phyloP scores from a whole-genome alignment of 2,797 vertebrate genomes.

The Acestrorhynchus altus region DNA sequence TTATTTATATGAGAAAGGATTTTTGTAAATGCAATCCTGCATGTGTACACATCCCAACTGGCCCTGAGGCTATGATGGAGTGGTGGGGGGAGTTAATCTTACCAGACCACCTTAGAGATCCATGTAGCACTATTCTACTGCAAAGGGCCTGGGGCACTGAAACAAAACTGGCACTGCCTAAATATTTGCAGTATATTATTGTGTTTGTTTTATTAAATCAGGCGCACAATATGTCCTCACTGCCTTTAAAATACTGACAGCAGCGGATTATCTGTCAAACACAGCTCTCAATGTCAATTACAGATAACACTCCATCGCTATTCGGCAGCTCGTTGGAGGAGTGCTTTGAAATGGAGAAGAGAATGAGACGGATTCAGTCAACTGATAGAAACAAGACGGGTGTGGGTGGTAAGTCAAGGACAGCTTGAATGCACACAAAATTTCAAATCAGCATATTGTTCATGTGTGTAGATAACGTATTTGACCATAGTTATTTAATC shows the following conservation, averaged over 20 bases:
- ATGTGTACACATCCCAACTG: slow-evolving; percentile 60
- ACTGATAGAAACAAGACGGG: slow-evolving; percentile 43
- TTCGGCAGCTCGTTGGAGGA: slow-evolving; percentile 29
- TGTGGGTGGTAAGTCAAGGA: slow-evolving; percentile 45
- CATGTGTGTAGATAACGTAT: slow-evolving; percentile 14
- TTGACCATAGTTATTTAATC: slow-evolving; percentile 1
- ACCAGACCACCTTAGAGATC: slow-evolving; percentile 73
- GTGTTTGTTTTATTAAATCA: slow-evolving; percentile 58
- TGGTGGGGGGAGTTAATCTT: slow-evolving; percentile 68
- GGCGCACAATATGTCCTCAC: slow-evolving; percentile 38
- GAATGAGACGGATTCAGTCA: slow-evolving; percentile 41
- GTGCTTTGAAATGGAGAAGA: slow-evolving; percentile 30
- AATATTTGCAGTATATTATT: slow-evolving; percentile 67
- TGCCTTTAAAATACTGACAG: slow-evolving; percentile 55
- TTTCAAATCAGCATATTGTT: slow-evolving; percentile 33
- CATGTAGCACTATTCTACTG: slow-evolving; percentile 63
- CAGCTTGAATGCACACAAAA: slow-evolving; percentile 29
- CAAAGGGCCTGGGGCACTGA: slow-evolving; percentile 58
- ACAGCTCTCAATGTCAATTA: slow-evolving; percentile 64
- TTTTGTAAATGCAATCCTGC: slow-evolving; percentile 60
- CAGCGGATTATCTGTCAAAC: slow-evolving; percentile 66
- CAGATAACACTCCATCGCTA: slow-evolving; percentile 44
- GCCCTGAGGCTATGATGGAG: slow-evolving; percentile 59
- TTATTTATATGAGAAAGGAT: slow-evolving; percentile 64
- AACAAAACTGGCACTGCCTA: slow-evolving; percentile 65